Base-by-base conservation (phyloP, 2,113 vertebrate genomes). In the Taxidea taxus region DNA sequence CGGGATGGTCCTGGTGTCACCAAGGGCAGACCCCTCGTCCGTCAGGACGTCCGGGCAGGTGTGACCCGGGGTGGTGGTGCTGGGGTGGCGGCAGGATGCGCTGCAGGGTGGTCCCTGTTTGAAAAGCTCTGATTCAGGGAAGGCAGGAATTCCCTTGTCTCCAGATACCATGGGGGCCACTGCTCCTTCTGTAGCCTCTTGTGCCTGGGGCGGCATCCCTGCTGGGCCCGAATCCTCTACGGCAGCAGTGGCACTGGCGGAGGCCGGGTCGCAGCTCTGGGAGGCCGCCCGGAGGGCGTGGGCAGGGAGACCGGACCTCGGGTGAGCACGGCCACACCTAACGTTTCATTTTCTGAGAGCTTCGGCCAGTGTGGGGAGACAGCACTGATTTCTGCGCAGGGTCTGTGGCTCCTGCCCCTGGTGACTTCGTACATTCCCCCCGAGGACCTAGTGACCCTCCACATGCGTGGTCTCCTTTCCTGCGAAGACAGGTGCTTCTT, bases 301-400 rank as follows among this genome's bases (percentile, higher is more conserved):
- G 74, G 13, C 25, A 7, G 72, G 23, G 72, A 75, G 25, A 44
- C 72, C 8, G 72, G 72, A 77, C 25, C 42, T 47, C 4, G 7
- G 42, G 27, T 16, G 3, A 31, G 42, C 6, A 10, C 25, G 74
- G 8, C 42, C 4, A 25, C 2, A 27, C 8, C 23, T 16, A 9
- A 31, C 15, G 2, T 18, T 18, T 31, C 27, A 0, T 4, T 18
- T 29, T 4, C 27, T 29, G 7, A 29, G 27, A 1, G 74, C 74
- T 31, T 29, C 13, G 7, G 39, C 39, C 14, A 3, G 13, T 25
- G 3, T 12, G 1, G 12, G 37, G 70, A 12, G 6, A 21, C 0
- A 72, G 70, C 37, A 11, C 5, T 4, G 72, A 27, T 25, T 27
- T 42, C 23, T 4, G 37, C 12, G 21, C 70, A 23, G 4, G 20